Percentiles rank a stretch among this genome's conserved stretches.
Evolutionary conservation across 2,113 vertebrate species (phyloP).

Genomic region (Lepus europaeus): DNA sequence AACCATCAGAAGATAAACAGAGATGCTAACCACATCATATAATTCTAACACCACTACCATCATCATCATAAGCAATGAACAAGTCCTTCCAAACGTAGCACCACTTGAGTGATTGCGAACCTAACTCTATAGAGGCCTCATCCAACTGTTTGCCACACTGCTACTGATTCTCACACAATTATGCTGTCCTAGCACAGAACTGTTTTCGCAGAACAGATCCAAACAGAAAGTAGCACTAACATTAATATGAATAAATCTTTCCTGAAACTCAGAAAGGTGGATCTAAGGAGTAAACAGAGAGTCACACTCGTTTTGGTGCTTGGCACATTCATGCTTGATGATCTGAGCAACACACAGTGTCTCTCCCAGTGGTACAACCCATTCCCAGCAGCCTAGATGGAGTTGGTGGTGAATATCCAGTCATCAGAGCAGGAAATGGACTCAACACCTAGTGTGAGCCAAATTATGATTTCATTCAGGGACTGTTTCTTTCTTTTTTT

Average conservation of each 20-base stretch:
- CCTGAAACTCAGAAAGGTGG: neutral
- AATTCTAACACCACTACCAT: neutral
- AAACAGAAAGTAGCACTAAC: neutral
- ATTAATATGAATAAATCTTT: constrained; percentile 9
- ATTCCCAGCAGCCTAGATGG: neutral
- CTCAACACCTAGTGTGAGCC: constrained; percentile 38
- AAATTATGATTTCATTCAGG: constrained; percentile 66
- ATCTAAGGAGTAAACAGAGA: neutral
- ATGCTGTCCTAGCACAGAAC: neutral
- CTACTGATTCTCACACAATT: neutral
- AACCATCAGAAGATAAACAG: neutral
- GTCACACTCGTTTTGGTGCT: neutral
- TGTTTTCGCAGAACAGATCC: neutral
- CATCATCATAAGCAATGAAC: neutral
- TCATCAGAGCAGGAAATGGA: constrained; percentile 51
- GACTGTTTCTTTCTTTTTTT: neutral
- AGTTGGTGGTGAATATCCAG: constrained; percentile 21
- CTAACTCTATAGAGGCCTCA: neutral
- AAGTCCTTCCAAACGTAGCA: neutral
- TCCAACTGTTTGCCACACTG: neutral
- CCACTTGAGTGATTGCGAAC: neutral
- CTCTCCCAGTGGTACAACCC: neutral
- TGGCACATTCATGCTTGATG: constrained; percentile 14
- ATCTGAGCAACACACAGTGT: neutral
- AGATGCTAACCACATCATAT: neutral